A percentile compares a stretch with the other conserved stretches of the same genome.
Evolutionary conservation across 2,113 vertebrate species (phyloP).

Genomic region (Ibidorhyncha struthersii): DNA sequence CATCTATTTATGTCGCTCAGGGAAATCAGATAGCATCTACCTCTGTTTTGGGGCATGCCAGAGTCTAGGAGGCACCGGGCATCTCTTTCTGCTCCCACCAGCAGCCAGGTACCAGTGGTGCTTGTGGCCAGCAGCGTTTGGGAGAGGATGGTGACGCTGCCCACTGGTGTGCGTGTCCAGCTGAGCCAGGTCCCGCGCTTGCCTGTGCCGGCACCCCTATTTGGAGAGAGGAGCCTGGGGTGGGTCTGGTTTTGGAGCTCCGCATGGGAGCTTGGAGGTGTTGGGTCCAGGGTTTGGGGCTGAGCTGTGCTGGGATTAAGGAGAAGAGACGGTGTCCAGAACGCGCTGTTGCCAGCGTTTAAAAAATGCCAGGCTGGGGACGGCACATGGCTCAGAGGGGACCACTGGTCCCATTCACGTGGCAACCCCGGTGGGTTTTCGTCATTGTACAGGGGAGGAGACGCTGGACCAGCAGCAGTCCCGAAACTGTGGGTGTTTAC

Average conservation of each 20-base stretch:
- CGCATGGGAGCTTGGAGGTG: background rate
- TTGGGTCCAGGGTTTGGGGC: background rate
- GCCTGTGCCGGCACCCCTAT: background rate
- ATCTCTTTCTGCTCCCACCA: background rate
- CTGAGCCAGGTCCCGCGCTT: background rate
- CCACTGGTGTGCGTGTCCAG: background rate
- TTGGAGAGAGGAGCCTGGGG: background rate
- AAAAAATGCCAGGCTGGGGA: background rate
- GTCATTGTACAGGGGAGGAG: background rate
- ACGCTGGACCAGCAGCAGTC: background rate
- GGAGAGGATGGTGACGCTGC: background rate
- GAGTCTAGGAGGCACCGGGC: background rate
- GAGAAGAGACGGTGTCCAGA: background rate
- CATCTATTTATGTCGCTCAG: background rate
- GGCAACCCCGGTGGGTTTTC: fast-evolving
- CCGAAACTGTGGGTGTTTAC: background rate
- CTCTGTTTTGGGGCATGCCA: background rate
- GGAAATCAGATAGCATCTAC: background rate
- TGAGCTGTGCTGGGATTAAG: background rate
- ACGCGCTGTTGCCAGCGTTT: fast-evolving
- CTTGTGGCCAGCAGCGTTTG: background rate
- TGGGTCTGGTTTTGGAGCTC: background rate
- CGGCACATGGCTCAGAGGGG: fast-evolving
- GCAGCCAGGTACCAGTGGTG: fast-evolving
- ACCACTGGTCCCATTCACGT: background rate